Conservation (phyloP, 2,888 invertebrate genomes). For the Auanema freiburgensis region DNA sequence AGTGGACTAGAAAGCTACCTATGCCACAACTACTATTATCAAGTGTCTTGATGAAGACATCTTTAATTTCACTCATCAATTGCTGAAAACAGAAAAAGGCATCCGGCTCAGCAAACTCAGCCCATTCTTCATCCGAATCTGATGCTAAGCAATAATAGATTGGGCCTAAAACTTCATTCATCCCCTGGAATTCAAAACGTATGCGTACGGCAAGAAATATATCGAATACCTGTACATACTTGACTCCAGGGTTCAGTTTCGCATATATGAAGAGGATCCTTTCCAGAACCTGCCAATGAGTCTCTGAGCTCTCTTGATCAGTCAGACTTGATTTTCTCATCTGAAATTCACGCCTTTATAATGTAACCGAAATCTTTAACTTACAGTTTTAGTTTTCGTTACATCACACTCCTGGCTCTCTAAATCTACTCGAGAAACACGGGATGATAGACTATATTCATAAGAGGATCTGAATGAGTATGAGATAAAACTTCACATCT, state of each 20-base stretch:
- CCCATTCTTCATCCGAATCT: conserved; percentile 79
- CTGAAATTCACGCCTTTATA: neutral
- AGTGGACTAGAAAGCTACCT: conserved; percentile 28
- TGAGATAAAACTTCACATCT: neutral
- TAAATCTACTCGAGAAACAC: conserved; percentile 13
- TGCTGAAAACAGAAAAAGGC: conserved; percentile 98
- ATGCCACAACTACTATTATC: conserved; percentile 72
- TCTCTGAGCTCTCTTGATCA: conserved; percentile 13
- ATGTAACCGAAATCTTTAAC: neutral
- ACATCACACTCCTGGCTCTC: conserved; percentile 15
- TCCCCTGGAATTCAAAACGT: conserved; percentile 75
- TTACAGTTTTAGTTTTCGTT: neutral
- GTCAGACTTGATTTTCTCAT: neutral
- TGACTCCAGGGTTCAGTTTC: conserved; percentile 94
- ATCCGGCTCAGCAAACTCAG: conserved; percentile 93
- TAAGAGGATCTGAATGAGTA: conserved; percentile 6
- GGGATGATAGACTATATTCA: neutral
- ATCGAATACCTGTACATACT: conserved; percentile 71
- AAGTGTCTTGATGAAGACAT: conserved; percentile 87
- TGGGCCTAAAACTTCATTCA: conserved; percentile 99
- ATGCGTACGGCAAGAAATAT: neutral
- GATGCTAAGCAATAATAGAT: conserved; percentile 95
- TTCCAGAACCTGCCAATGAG: conserved; percentile 71
- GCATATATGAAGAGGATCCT: conserved; percentile 94
- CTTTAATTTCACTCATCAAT: conserved; percentile 94